These are phyloP conservation scores for Poeciliopsis turneri DNA, from an alignment of 2,797 vertebrate species.

Conservation along the genomic window DNA sequence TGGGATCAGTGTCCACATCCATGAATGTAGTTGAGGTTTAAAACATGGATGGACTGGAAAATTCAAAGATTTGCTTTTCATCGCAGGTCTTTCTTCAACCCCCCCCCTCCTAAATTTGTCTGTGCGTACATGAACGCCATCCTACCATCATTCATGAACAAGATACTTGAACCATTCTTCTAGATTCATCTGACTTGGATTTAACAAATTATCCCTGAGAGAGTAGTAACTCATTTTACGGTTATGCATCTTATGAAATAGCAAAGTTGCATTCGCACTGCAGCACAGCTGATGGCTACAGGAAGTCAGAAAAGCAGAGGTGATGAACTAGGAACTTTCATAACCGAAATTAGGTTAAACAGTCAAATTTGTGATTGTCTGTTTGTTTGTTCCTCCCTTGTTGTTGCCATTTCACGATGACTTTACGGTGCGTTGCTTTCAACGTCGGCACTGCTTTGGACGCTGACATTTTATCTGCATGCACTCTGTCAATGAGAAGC, in stretches of 20 bases:
- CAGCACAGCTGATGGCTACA: not conserved
- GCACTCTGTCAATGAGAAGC: not conserved
- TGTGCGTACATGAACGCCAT: not conserved
- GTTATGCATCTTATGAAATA: not conserved
- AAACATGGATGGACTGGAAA: not conserved
- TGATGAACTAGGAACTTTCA: not conserved
- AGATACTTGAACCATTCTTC: not conserved
- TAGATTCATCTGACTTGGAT: not conserved
- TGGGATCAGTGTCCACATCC: not conserved
- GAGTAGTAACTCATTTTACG: not conserved
- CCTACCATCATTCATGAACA: not conserved
- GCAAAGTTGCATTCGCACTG: not conserved
- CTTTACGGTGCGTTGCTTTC: not conserved
- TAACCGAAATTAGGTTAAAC: not conserved
- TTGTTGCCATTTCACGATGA: not conserved
- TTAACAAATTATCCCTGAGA: not conserved
- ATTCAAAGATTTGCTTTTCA: not conserved
- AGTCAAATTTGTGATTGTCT: not conserved
- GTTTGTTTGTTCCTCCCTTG: not conserved
- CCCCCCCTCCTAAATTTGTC: not conserved
- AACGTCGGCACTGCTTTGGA: not conserved
- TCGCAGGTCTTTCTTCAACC: not conserved
- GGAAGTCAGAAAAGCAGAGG: not conserved
- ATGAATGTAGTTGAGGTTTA: not conserved
- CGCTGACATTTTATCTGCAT: not conserved